These are phyloP conservation scores for Plotosus lineatus DNA, from an alignment of 2,113 vertebrate genomes.

Conservation along the genomic window DNA sequence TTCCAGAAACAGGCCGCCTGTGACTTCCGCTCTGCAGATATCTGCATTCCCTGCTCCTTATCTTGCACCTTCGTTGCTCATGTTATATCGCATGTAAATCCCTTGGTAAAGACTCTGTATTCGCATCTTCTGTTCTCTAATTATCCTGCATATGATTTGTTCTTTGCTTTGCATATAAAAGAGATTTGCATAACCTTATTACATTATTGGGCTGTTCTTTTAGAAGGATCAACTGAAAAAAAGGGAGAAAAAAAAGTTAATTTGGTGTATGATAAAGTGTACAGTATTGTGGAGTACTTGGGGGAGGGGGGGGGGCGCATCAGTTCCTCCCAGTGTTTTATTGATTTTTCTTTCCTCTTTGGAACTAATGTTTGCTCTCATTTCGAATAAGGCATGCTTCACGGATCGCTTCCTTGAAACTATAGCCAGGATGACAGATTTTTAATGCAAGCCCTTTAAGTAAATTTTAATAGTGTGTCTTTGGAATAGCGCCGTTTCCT, in stretches of 20 bases:
- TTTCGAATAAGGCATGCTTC: slow-evolving; percentile 55
- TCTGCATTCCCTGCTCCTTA: slow-evolving; percentile 35
- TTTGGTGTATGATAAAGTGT: slow-evolving; percentile 31
- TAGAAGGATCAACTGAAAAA: slow-evolving; percentile 14
- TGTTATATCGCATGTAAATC: slow-evolving; percentile 18
- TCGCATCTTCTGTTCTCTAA: slow-evolving; percentile 15
- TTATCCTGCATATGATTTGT: neutral
- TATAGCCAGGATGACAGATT: slow-evolving; percentile 57
- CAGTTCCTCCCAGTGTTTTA: slow-evolving; percentile 51
- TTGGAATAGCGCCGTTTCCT: slow-evolving; percentile 34
- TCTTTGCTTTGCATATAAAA: slow-evolving; percentile 25
- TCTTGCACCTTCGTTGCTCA: slow-evolving; percentile 2
- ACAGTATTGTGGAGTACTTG: slow-evolving; percentile 31
- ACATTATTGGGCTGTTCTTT: slow-evolving; percentile 31
- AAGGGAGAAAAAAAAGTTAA: neutral
- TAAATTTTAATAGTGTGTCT: slow-evolving; percentile 59
- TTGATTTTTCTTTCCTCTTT: slow-evolving; percentile 53
- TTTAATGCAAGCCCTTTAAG: slow-evolving; percentile 60
- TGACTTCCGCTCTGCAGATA: slow-evolving; percentile 46
- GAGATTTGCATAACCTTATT: slow-evolving; percentile 9
- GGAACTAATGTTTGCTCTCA: slow-evolving; percentile 60
- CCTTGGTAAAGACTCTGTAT: slow-evolving; percentile 14
- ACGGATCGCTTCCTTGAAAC: slow-evolving; percentile 57
- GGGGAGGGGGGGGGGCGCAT: slow-evolving; percentile 1
- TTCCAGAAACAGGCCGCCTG: slow-evolving; percentile 46